A percentile compares a stretch with the other conserved stretches of the same genome.
Conservation (phyloP, 2,888 invertebrate genomes). For the Eutolmus rufibarbis region DNA sequence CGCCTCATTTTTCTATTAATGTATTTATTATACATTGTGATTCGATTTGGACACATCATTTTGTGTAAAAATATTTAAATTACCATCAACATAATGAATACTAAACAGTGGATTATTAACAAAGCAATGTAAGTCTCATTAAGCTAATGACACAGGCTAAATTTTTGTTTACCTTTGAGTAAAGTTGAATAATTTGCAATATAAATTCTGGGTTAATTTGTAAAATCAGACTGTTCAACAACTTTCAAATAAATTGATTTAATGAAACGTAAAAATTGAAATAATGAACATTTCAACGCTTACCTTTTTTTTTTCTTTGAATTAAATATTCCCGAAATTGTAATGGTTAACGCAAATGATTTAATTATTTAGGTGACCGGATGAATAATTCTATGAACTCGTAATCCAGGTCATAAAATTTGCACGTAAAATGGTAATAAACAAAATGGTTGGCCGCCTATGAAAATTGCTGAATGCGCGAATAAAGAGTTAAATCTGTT, state of each 20-base stretch:
- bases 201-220: background rate
- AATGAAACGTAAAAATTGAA: background rate
- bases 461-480: background rate
- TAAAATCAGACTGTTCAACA: background rate
- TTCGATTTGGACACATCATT: background rate
- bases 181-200: background rate
- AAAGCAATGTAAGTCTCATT: background rate
- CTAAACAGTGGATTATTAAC: background rate
- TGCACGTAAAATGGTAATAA: background rate
- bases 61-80: background rate
- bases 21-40: background rate
- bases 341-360: background rate
- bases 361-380: background rate
- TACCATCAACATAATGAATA: background rate
- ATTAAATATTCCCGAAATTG: background rate
- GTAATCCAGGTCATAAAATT: background rate
- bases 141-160: background rate
- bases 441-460: background rate
- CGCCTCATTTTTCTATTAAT: background rate
- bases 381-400: background rate
- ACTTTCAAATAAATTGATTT: background rate
- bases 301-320: background rate
- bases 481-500: background rate
- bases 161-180: background rate
- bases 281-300: background rate